phyloP scores from a whole-genome alignment of 2,797 vertebrate species.

The Sebastes ruberrimus region DNA sequence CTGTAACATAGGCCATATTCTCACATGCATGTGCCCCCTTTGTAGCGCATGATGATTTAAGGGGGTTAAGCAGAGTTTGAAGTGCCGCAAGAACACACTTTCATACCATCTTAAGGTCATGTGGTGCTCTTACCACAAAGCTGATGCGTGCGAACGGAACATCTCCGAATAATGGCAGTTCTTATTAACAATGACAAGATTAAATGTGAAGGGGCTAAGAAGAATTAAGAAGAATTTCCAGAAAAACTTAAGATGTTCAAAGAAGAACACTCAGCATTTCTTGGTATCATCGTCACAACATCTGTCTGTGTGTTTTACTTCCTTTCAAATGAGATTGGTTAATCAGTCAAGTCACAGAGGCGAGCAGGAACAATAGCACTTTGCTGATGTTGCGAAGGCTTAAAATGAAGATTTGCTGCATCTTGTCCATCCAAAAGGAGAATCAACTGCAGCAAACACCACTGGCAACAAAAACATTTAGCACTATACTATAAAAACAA shows the following conservation, averaged over 20 bases:
- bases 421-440: conserved; percentile 39
- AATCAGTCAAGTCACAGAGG: conserved; percentile 59
- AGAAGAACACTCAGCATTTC: conserved; percentile 62
- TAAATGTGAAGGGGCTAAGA: conserved; percentile 74
- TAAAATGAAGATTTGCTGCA: conserved; percentile 66
- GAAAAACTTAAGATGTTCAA: conserved; percentile 66
- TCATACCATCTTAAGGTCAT: conserved; percentile 69
- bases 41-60: conserved; percentile 72
- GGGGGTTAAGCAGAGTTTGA: conserved; percentile 72
- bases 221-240: conserved; percentile 72
- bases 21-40: conserved; percentile 68
- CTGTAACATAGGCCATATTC: conserved; percentile 71
- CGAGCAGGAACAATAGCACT: conserved; percentile 51
- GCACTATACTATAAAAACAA: conserved; percentile 22
- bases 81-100: conserved; percentile 57
- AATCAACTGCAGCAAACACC: conserved; percentile 23
- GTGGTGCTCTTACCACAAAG: conserved; percentile 46
- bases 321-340: conserved; percentile 41
- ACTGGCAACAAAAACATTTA: conserved; percentile 41
- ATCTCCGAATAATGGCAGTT: conserved; percentile 53
- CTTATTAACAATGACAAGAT: conserved; percentile 77
- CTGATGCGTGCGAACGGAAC: conserved; percentile 44
- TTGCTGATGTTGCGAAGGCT: conserved; percentile 47
- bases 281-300: conserved; percentile 62
- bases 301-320: conserved; percentile 62